phyloP scores from a whole-genome alignment of 2,888 invertebrate genomes.

The Plemyria rubiginata region DNA sequence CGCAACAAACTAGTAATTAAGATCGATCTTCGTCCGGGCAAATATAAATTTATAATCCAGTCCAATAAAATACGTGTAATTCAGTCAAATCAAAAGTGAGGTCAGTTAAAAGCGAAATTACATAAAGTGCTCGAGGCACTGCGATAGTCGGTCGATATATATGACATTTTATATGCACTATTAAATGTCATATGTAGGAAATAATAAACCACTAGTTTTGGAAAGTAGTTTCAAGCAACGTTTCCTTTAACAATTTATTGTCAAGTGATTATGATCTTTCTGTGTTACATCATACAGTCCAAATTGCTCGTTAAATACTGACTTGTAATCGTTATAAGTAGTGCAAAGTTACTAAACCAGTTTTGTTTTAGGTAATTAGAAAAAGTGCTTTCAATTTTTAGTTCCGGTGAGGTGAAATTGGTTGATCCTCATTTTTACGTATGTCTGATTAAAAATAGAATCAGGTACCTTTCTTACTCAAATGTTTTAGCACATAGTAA shows the following conservation, averaged over 20 bases:
- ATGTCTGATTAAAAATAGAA: constrained; percentile 6
- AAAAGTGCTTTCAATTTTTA: constrained; percentile 56
- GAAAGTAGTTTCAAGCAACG: constrained; percentile 51
- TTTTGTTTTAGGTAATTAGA: constrained; percentile 50
- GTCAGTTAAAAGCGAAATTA: constrained; percentile 48
- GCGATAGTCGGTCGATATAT: constrained; percentile 20
- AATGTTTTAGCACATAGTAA: no score
- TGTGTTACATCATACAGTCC: constrained; percentile 8
- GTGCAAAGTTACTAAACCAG: constrained; percentile 33
- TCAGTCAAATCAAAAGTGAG: constrained; percentile 38
- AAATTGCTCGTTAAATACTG: constrained; percentile 13
- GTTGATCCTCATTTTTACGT: constrained; percentile 23
- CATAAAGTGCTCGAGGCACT: constrained; percentile 33
- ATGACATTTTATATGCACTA: constrained; percentile 33
- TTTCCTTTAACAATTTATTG: constrained; percentile 32
- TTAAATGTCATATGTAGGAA: constrained; percentile 43
- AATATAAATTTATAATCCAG: no score
- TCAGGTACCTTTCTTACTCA: neutral
- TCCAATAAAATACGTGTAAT: neutral
- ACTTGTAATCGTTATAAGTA: constrained; percentile 2
- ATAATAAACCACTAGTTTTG: constrained; percentile 55
- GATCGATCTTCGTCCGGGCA: no score
- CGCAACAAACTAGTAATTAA: no score
- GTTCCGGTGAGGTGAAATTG: constrained; percentile 46
- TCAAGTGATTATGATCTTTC: constrained; percentile 9